Base-by-base conservation (phyloP, 2,797 vertebrate genomes). In the Danio tinwini region DNA sequence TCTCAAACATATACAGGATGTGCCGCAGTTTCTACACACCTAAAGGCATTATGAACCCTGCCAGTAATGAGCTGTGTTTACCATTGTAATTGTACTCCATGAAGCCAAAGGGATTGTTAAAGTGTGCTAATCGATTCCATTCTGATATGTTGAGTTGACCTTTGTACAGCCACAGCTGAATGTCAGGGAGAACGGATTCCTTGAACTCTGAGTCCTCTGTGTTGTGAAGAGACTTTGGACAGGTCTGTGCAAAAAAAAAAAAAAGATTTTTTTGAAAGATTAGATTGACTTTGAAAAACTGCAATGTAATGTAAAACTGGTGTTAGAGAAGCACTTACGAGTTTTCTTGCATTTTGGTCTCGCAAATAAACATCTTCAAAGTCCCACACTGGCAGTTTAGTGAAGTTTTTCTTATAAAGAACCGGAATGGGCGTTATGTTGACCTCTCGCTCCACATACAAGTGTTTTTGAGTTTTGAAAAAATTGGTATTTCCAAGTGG, bases 71-170 rank as follows among this genome's bases (percentile, higher is more conserved):
- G 52, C 11, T 53, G 12, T 55, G 7, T 42, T 76, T 52, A 98
- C 96, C 0, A 9, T 91, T 87, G 39, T 93, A 91, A 1, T 91
- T 91, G 85, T 91, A 94, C 29, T 90, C 92, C 96, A 97, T 96
- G 82, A 97, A 98, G 56, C 97, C 96, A 65, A 89, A 98, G 0
- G 95, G 96, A 0, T 93, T 95, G 13, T 88, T 80, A 39, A 97
- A 98, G 79, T 97, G 96, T 6, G 94, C 92, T 6, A 98, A 90
- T 5, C 94, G 88, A 17, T 93, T 87, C 96, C 96, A 97, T 82
- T 97, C 95, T 0, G 87, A 92, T 75, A 88, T 81, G 76, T 0
- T 94, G 82, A 97, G 91, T 45, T 81, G 88, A 0, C 83, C 85
- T 58, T 87, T 93, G 86, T 96, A 91, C 81, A 96, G 89, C 89